Evolutionary conservation across 2,888 invertebrate species (phyloP).

Genomic region (Phortica okadai): DNA sequence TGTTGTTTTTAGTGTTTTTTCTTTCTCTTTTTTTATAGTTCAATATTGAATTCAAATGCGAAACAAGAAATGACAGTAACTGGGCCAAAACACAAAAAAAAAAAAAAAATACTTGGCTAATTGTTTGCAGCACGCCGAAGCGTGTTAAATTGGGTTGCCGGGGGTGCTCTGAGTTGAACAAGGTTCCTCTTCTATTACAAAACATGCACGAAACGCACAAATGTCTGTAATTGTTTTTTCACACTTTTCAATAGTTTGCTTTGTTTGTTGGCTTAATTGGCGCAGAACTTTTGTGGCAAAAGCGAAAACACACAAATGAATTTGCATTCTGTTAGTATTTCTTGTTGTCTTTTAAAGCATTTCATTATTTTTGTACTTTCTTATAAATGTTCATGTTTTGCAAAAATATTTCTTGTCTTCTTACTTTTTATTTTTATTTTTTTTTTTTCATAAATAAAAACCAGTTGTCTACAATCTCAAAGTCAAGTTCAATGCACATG

Average conservation of each 20-base stretch:
- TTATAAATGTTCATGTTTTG: too few relatives aligned
- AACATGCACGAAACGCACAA: neutral
- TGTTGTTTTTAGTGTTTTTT: neutral
- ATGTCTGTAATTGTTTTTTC: conserved; percentile 29
- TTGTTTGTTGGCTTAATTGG: conserved; percentile 17
- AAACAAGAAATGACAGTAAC: conserved; percentile 46
- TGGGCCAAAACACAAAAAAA: conserved; percentile 55
- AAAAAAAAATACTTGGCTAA: conserved; percentile 59
- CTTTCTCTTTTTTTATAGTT: neutral
- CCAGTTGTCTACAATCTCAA: neutral
- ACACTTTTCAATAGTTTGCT: conserved; percentile 25
- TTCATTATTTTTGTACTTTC: too few relatives aligned
- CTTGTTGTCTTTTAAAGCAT: too few relatives aligned
- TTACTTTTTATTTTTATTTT: neutral
- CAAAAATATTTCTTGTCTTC: too few relatives aligned
- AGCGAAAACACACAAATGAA: neutral
- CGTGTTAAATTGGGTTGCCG: conserved; percentile 14
- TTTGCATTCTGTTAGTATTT: conserved; percentile 12
- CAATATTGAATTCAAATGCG: conserved; percentile 28
- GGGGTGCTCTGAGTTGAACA: neutral
- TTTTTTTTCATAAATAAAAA: neutral
- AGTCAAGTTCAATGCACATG: conserved; percentile 26
- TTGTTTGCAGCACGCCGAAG: conserved; percentile 61
- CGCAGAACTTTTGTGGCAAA: conserved; percentile 12
- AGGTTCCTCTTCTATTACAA: neutral